Evolutionary conservation across 2,113 vertebrate genomes (phyloP).

Genomic region (Anas platyrhynchos): DNA sequence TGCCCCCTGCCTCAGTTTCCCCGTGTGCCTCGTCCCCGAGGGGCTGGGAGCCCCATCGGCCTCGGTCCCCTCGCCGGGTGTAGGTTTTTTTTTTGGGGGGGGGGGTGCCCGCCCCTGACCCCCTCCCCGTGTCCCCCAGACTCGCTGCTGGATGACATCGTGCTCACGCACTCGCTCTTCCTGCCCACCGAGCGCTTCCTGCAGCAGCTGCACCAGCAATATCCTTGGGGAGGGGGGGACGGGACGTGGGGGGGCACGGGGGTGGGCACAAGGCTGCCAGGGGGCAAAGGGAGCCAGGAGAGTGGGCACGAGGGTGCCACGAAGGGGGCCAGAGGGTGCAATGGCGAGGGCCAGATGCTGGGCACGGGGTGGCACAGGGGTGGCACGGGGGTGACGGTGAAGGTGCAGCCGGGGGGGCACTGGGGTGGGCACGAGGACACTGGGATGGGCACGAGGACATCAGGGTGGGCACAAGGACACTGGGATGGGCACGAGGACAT

Average conservation of each 20-base stretch:
- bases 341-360: not conserved
- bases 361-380: not conserved
- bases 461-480: not conserved
- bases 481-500: not conserved
- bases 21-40: not conserved
- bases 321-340: not conserved
- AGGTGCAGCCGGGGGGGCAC: not conserved
- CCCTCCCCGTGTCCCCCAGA: conserved; percentile 73
- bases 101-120: not conserved
- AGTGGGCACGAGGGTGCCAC: not conserved
- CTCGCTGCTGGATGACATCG: conserved; percentile 91
- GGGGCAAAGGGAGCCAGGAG: not conserved
- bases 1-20: conserved; percentile 20
- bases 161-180: conserved; percentile 96
- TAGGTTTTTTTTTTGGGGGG: not conserved
- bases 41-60: not conserved
- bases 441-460: too few relatives aligned
- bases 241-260: not conserved
- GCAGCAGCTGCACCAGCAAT: conserved; percentile 93
- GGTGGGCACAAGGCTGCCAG: not conserved
- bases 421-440: too few relatives aligned
- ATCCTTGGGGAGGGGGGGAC: conserved; percentile 79
- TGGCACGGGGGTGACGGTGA: not conserved
- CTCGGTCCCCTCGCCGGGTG: not conserved
- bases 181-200: conserved; percentile 92